Evolutionary conservation across 2,113 vertebrate species (phyloP).

Genomic region (Anhinga rufa): DNA sequence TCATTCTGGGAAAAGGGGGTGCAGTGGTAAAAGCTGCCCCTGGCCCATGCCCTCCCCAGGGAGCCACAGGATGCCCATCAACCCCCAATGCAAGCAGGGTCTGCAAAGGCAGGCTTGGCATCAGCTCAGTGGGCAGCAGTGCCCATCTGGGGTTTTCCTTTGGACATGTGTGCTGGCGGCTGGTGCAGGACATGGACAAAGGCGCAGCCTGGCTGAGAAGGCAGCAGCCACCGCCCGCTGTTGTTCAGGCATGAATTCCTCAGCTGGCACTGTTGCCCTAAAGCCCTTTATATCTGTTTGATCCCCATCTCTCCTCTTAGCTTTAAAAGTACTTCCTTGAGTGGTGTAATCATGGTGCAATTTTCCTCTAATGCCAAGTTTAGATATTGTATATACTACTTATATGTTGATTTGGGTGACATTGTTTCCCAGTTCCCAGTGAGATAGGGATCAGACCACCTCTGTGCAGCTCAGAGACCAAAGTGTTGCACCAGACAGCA

Average conservation of each 20-base stretch:
- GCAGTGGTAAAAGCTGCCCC: neutral
- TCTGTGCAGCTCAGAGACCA: conserved; percentile 45
- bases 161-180: rapidly evolving
- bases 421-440: conserved; percentile 49
- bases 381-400: conserved; percentile 38
- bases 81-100: too few species aligned
- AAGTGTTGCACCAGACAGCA: conserved; percentile 21
- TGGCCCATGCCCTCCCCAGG: neutral
- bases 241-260: conserved; percentile 45
- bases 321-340: conserved; percentile 60
- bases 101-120: neutral
- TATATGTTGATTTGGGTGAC: conserved; percentile 53
- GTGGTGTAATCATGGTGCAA: conserved; percentile 54
- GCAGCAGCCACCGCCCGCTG: neutral
- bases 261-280: conserved; percentile 35
- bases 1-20: neutral
- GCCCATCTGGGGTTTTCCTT: neutral
- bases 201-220: neutral
- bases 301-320: conserved; percentile 41
- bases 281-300: conserved; percentile 42
- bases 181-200: neutral
- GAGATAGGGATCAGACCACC: conserved; percentile 63
- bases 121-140: rapidly evolving
- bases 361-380: conserved; percentile 56
- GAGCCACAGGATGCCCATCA: neutral